Conservation (phyloP, 1,140 invertebrate genomes). For the Ips nitidus region DNA sequence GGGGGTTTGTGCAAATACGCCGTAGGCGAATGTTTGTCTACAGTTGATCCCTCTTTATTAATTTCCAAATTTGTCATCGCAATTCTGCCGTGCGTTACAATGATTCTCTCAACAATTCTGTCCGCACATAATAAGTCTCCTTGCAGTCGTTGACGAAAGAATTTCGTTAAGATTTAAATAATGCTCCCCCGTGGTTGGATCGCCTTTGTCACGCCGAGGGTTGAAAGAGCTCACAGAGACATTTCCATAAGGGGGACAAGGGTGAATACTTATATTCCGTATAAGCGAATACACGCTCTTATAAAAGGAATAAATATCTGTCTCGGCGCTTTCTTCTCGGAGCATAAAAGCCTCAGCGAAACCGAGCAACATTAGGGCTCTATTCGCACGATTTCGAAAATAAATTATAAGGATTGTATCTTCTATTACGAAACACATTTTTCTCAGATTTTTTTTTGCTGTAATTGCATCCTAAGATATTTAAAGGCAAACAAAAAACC, state of each 20-base stretch:
- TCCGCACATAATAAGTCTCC: background rate
- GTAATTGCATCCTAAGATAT: too few species aligned
- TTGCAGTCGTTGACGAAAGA: constrained; percentile 12
- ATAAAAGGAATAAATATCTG: constrained; percentile 4
- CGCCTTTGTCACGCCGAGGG: constrained; percentile 41
- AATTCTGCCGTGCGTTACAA: background rate
- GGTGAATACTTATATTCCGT: constrained; percentile 42
- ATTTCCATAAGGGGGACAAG: constrained; percentile 46
- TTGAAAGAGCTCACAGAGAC: constrained; percentile 34
- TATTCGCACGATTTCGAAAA: too few species aligned
- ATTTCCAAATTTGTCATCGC: constrained; percentile 30
- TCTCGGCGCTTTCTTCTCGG: background rate
- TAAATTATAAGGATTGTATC: too few species aligned
- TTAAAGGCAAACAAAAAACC: too few species aligned
- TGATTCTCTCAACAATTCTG: background rate
- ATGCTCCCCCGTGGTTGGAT: constrained; percentile 38
- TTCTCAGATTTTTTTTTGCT: too few species aligned
- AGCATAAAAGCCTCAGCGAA: too few species aligned
- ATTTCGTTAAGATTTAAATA: constrained; percentile 47
- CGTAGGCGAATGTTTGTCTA: constrained; percentile 15
- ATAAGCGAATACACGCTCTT: background rate
- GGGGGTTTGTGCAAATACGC: constrained; percentile 21
- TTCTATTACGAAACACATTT: too few species aligned
- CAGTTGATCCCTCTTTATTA: constrained; percentile 30
- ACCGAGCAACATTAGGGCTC: too few species aligned